Percentiles rank a stretch among this genome's conserved stretches.
These are phyloP conservation scores for Sarcophaga bullata DNA, from an alignment of 1,140 invertebrate genomes.

Conservation along the genomic window DNA sequence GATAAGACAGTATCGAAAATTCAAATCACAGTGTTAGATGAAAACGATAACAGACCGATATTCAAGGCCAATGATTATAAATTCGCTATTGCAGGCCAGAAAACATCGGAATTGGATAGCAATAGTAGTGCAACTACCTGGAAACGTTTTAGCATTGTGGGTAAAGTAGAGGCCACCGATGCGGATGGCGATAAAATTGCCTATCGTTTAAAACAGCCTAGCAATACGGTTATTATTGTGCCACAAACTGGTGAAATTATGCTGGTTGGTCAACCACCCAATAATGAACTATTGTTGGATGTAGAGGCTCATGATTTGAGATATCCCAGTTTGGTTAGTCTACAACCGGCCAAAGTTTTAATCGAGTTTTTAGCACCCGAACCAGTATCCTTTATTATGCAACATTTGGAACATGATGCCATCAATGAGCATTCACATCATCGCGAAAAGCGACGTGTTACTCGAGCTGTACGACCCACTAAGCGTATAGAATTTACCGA, in stretches of 20 bases:
- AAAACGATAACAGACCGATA: conserved; percentile 90
- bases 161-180: conserved; percentile 83
- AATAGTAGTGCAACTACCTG: conserved; percentile 68
- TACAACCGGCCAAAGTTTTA: conserved; percentile 77
- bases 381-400: conserved; percentile 64
- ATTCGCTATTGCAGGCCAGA: conserved; percentile 76
- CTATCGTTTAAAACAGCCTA: conserved; percentile 82
- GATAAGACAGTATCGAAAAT: conserved; percentile 80
- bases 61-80: conserved; percentile 82
- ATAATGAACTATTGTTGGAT: conserved; percentile 74
- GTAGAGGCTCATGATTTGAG: conserved; percentile 86
- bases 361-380: conserved; percentile 77
- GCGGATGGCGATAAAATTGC: conserved; percentile 88
- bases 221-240: conserved; percentile 84
- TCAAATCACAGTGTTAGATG: conserved; percentile 79
- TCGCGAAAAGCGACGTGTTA: conserved; percentile 82
- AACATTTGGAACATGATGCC: conserved; percentile 67
- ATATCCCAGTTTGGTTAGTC: conserved; percentile 75
- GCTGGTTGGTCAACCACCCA: conserved; percentile 79
- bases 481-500: conserved; percentile 93
- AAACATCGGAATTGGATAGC: conserved; percentile 67
- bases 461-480: conserved; percentile 87
- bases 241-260: conserved; percentile 92
- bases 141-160: conserved; percentile 82
- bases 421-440: conserved; percentile 70